Base-by-base conservation (phyloP, 2,113 vertebrate species). In the Pseudolaguvia tuberculata region DNA sequence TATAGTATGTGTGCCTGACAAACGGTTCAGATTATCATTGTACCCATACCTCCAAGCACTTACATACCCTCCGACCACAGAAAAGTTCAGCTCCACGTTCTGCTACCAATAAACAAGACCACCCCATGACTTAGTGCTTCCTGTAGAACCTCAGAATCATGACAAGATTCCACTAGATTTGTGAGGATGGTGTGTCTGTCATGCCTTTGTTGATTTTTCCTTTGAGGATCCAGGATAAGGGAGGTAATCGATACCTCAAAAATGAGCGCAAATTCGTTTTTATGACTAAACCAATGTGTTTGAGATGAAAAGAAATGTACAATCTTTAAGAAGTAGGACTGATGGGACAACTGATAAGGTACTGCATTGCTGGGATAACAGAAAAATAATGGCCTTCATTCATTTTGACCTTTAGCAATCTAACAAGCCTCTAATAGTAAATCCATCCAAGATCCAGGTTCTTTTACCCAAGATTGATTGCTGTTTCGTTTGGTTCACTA, bases 341-440 rank as follows among this genome's bases (percentile, higher is more conserved):
- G 9, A 29, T 18, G 42, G 48, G 53, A 55, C 21, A 20, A 48
- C 11, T 2, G 18, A 65, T 68, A 75, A 81, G 31, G 66, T 42
- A 35, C 62, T 21, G 42, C 23, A 14, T 63, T 70, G 48, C 17
- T 39, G 35, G 76, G 67, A 67, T 39, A 61, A 51, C 29, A 13
- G 52, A 42, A 80, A 77, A 79, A 57, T 29, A 58, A 59, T 63
- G 35, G 35, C 62, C 73, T 68, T 73, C 20, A 73, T 78, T 80
- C 45, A 7, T 42, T 73, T 47, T 80, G 76, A 82, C 81, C 78
- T 82, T 82, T 82, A 83, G 73, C 59, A 39, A 78, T 67, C 45
- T 67, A 47, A 35, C 55, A 59, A 78, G 58, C 48, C 66, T 35
- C 25, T 66, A 71, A 70, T 75, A 27, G 62, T 80, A 75, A 78